Evolutionary conservation across 1,140 invertebrate genomes (phyloP).

Genomic region (Babylonia areolata): DNA sequence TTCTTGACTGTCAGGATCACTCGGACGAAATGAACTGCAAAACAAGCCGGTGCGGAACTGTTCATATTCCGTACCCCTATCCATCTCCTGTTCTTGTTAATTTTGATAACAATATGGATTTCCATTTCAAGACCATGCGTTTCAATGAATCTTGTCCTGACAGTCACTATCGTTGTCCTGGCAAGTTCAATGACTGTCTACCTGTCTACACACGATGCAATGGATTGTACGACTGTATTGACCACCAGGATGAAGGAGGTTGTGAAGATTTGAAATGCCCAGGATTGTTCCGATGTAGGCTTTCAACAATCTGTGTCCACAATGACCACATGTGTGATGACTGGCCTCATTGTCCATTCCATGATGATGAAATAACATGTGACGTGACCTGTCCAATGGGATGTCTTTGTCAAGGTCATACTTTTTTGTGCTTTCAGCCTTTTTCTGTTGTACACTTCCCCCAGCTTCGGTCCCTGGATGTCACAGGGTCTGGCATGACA

Average conservation of each 20-base stretch:
- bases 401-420: not conserved
- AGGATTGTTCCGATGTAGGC: not conserved
- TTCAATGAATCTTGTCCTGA: not conserved
- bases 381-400: not conserved
- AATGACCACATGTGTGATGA: slow-evolving; percentile 8
- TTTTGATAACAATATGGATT: too few relatives aligned
- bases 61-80: too few relatives aligned
- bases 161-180: not conserved
- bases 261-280: not conserved
- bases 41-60: too few relatives aligned
- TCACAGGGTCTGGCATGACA: not conserved
- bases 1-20: too few relatives aligned
- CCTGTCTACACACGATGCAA: slow-evolving; percentile 11
- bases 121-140: not conserved
- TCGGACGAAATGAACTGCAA: too few relatives aligned
- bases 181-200: not conserved
- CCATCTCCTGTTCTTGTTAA: too few relatives aligned
- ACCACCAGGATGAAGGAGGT: slow-evolving; percentile 4
- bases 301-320: not conserved
- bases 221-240: slow-evolving; percentile 9
- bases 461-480: not conserved
- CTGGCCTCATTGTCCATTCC: not conserved
- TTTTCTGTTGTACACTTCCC: not conserved
- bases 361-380: not conserved
- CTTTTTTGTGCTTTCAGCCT: not conserved